Evolutionary conservation across 2,888 invertebrate genomes (phyloP).

Genomic region (Tachina grossa): DNA sequence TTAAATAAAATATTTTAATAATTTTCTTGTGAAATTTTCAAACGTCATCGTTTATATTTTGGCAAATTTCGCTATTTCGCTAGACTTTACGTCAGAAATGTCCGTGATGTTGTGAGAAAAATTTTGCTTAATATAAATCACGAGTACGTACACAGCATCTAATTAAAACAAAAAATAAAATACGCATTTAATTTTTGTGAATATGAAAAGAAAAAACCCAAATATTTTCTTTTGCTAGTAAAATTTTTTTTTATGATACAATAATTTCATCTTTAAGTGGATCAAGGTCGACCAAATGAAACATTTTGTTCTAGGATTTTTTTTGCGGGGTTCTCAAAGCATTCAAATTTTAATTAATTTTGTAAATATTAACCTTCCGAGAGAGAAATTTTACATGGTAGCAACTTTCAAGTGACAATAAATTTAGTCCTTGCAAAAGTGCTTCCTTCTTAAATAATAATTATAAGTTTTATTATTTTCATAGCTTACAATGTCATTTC

Average conservation of each 20-base stretch:
- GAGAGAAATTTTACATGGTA: too few relatives aligned
- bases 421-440: too few relatives aligned
- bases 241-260: background rate
- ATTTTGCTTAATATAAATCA: background rate
- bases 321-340: background rate
- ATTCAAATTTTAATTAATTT: too few relatives aligned
- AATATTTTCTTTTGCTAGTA: constrained; percentile 4
- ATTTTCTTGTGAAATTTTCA: constrained; percentile 1
- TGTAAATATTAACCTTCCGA: too few relatives aligned
- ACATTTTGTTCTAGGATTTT: background rate
- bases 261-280: background rate
- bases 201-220: background rate
- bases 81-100: constrained; percentile 2
- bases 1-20: background rate
- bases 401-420: too few relatives aligned
- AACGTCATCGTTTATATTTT: constrained; percentile 9
- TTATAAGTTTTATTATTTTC: too few relatives aligned
- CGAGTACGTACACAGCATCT: too few relatives aligned
- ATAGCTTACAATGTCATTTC: too few relatives aligned
- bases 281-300: constrained; percentile 4
- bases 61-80: constrained; percentile 6
- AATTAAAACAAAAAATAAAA: background rate
- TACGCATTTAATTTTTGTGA: constrained; percentile 8
- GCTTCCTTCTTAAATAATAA: too few relatives aligned
- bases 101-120: background rate